Percentiles rank a stretch among this genome's conserved stretches.
Evolutionary conservation across 2,113 vertebrate genomes (phyloP).

Genomic region (Macquaria australasica): DNA sequence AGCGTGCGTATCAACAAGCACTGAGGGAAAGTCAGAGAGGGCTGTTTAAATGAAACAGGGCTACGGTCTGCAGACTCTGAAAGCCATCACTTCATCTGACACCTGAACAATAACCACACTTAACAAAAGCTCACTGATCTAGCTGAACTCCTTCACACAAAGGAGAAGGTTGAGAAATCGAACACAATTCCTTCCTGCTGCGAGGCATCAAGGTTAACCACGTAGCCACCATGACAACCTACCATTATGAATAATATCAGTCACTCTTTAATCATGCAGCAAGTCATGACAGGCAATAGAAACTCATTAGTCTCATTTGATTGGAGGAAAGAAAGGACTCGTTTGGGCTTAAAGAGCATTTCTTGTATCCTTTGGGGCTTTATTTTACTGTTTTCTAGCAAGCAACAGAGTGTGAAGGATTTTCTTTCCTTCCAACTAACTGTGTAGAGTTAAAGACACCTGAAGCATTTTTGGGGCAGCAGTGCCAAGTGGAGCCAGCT

Average conservation of each 20-base stretch:
- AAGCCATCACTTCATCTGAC: constrained; percentile 10
- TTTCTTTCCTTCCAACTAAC: background rate
- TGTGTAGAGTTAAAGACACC: background rate
- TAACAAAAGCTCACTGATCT: constrained; percentile 13
- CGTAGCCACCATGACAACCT: constrained; percentile 1
- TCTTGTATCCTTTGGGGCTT: constrained; percentile 10
- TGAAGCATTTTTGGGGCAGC: background rate
- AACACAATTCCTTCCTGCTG: background rate
- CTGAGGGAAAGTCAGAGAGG: background rate
- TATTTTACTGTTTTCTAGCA: constrained; percentile 25
- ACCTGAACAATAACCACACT: constrained; percentile 34
- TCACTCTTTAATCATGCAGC: constrained; percentile 6
- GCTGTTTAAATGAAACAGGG: constrained; percentile 5
- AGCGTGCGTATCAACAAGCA: background rate
- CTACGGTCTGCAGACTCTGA: constrained; percentile 6
- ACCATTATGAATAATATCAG: constrained; percentile 5
- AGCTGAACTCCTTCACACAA: constrained; percentile 1
- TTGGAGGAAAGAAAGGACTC: background rate
- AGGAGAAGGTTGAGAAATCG: background rate
- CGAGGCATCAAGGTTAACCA: constrained; percentile 26
- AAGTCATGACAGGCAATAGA: background rate
- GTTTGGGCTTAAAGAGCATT: constrained; percentile 9
- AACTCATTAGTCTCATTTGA: constrained; percentile 24
- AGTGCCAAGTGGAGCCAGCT: background rate
- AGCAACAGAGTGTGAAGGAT: constrained; percentile 3